Conservation (phyloP, 2,113 vertebrate genomes). For the Panthera tigris region DNA sequence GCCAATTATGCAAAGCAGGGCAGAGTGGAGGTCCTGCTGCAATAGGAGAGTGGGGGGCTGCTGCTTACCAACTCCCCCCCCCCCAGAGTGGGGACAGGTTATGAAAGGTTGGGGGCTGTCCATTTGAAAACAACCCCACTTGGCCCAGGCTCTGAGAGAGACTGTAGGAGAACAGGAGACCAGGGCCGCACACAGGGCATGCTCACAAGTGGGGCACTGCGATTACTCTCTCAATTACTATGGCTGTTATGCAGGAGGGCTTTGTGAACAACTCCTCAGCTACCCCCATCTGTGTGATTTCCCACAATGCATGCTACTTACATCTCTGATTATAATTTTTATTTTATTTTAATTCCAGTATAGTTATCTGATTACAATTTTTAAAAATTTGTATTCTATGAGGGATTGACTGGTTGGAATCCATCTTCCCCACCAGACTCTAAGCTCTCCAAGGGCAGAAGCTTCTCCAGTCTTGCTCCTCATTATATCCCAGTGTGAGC, state of each 20-base stretch:
- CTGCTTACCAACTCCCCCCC: neutral
- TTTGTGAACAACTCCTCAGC: neutral
- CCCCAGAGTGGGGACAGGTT: neutral
- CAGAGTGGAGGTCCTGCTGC: conserved; percentile 20
- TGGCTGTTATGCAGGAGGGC: neutral
- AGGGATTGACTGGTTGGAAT: neutral
- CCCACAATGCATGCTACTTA: neutral
- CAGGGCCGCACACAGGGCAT: accelerated
- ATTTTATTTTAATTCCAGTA: too few relatives aligned
- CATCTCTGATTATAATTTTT: neutral
- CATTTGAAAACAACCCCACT: neutral
- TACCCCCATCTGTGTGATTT: neutral
- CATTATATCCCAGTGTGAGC: neutral
- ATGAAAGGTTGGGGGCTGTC: neutral
- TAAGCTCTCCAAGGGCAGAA: neutral
- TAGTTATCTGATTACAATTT: neutral
- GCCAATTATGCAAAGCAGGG: conserved; percentile 65
- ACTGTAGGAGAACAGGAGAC: accelerated
- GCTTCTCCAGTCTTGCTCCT: neutral
- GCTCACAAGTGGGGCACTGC: accelerated
- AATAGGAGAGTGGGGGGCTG: neutral
- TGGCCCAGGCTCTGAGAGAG: neutral
- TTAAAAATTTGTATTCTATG: neutral
- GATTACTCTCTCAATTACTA: accelerated
- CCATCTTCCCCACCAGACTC: too few relatives aligned